These are phyloP conservation scores for Schizopygopsis malacanthus DNA, from an alignment of 2,797 vertebrate species.

Conservation along the genomic window DNA sequence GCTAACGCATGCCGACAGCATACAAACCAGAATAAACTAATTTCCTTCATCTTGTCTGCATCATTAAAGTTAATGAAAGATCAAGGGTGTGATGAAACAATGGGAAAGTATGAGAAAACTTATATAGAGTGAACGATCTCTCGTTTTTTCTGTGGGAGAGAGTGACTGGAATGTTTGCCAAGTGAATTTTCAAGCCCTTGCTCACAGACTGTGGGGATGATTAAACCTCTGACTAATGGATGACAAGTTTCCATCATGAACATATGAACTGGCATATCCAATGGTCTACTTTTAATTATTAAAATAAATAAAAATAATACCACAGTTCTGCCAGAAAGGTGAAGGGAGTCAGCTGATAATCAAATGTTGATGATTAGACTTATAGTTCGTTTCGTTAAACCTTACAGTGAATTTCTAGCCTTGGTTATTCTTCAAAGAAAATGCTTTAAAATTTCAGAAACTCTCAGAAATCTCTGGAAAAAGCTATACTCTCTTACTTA, in stretches of 20 bases:
- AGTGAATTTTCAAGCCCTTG: background rate
- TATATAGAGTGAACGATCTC: background rate
- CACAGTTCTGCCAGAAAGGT: background rate
- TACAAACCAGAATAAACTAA: slow-evolving; percentile 40
- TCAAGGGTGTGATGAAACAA: slow-evolving; percentile 34
- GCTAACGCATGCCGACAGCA: slow-evolving; percentile 24
- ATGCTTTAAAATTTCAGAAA: background rate
- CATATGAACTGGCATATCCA: background rate
- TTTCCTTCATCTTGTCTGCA: slow-evolving; percentile 26
- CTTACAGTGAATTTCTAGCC: background rate
- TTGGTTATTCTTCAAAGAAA: background rate
- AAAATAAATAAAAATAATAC: background rate
- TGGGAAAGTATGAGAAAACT: slow-evolving; percentile 26
- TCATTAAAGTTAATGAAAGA: slow-evolving; percentile 49
- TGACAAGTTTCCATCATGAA: background rate
- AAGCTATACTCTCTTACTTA: background rate
- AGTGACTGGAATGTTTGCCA: slow-evolving; percentile 28
- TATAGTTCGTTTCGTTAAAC: background rate
- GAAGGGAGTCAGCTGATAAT: background rate
- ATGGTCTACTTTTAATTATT: slow-evolving; percentile 7
- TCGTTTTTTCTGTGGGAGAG: background rate
- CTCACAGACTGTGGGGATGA: slow-evolving; percentile 6
- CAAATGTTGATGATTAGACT: background rate
- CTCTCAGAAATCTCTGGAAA: background rate
- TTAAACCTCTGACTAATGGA: background rate